These are phyloP conservation scores for Gymnosoma rotundatum DNA, from an alignment of 2,888 invertebrate species.

Conservation along the genomic window DNA sequence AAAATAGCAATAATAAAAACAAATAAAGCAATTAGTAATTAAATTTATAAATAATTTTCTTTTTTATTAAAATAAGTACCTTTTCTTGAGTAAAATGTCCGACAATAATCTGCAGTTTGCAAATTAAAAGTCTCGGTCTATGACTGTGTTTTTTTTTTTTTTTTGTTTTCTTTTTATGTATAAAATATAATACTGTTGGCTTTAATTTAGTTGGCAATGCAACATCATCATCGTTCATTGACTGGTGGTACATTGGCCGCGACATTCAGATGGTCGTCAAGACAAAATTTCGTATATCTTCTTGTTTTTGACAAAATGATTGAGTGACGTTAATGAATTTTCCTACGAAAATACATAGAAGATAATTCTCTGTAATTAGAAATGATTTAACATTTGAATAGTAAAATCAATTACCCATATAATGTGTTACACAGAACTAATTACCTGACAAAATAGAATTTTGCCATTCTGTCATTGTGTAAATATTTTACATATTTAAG, in stretches of 20 bases:
- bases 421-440: slow-evolving; percentile 24
- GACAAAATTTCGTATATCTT: slow-evolving; percentile 3
- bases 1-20: too few species aligned
- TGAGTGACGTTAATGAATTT: slow-evolving; percentile 45
- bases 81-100: too few species aligned
- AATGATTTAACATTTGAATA: slow-evolving; percentile 27
- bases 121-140: too few species aligned
- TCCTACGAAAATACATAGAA: background rate
- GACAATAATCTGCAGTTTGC: too few species aligned
- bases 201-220: background rate
- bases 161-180: too few species aligned
- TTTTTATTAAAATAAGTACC: too few species aligned
- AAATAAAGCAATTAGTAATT: too few species aligned
- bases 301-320: slow-evolving; percentile 16
- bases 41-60: too few species aligned
- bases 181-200: too few species aligned
- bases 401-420: slow-evolving; percentile 21
- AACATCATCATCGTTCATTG: slow-evolving; percentile 1
- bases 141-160: too few species aligned
- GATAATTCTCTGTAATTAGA: slow-evolving; percentile 22
- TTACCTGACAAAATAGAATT: slow-evolving; percentile 3
- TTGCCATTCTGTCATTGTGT: background rate
- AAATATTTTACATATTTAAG: background rate
- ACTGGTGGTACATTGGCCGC: background rate
- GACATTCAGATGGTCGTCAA: slow-evolving; percentile 30